phyloP scores from a whole-genome alignment of 2,797 vertebrate genomes.

The Triplophysa bombifrons region DNA sequence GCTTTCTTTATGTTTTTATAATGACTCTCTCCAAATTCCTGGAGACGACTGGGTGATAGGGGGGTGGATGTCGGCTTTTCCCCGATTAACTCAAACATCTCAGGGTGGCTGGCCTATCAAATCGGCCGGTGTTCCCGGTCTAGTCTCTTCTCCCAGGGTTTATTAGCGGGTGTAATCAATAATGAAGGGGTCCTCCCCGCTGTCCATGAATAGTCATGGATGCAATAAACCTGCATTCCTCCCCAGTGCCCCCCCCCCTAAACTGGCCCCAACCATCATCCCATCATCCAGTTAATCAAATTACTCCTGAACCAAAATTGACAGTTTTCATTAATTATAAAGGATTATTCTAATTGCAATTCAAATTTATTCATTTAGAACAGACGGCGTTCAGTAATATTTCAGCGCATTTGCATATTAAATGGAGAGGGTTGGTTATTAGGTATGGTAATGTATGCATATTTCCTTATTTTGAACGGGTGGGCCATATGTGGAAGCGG shows the following conservation, averaged over 20 bases:
- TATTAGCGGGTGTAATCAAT: constrained; percentile 86
- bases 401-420: constrained; percentile 96
- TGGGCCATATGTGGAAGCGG: constrained; percentile 88
- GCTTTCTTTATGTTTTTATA: constrained; percentile 55
- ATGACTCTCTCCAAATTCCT: constrained; percentile 53
- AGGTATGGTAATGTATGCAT: constrained; percentile 94
- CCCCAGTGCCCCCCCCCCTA: constrained; percentile 47
- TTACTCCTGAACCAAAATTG: constrained; percentile 97
- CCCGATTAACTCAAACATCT: constrained; percentile 49
- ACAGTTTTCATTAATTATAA: constrained; percentile 98
- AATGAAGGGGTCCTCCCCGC: constrained; percentile 74
- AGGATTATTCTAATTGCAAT: constrained; percentile 96
- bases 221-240: constrained; percentile 55
- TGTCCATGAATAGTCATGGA: constrained; percentile 57
- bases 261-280: constrained; percentile 84
- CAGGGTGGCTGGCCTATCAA: constrained; percentile 73
- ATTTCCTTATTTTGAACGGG: constrained; percentile 91
- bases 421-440: constrained; percentile 93
- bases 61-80: constrained; percentile 11
- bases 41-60: background rate
- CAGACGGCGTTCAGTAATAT: constrained; percentile 97
- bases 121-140: constrained; percentile 63
- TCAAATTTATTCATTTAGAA: constrained; percentile 98
- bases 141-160: constrained; percentile 79
- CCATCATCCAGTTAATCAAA: constrained; percentile 95